Percentiles rank a stretch among this genome's conserved stretches.
Evolutionary conservation across 2,797 vertebrate species (phyloP).

Genomic region (Schizopygopsis malacanthus): DNA sequence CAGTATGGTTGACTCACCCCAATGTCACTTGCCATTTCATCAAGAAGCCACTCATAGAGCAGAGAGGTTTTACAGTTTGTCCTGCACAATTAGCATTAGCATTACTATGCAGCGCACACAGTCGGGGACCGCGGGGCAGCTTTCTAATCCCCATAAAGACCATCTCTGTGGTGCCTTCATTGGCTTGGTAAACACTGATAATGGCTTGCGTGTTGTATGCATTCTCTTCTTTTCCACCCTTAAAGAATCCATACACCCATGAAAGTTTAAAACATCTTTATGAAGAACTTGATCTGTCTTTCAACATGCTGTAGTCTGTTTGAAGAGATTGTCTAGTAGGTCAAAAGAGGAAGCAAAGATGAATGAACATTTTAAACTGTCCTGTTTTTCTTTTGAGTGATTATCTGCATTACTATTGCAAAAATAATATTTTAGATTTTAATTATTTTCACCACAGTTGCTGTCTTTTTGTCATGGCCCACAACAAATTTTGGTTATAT

Average conservation of each 20-base stretch:
- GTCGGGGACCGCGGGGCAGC: conserved; percentile 54
- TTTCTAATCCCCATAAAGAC: conserved; percentile 66
- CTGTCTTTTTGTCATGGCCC: neutral
- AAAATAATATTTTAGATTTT: neutral
- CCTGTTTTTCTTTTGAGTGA: neutral
- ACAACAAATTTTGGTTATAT: neutral
- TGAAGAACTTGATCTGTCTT: conserved; percentile 58
- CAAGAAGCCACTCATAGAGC: conserved; percentile 58
- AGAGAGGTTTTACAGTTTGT: conserved; percentile 59
- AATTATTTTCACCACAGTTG: neutral
- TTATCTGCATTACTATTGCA: neutral
- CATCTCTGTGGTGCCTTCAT: conserved; percentile 61
- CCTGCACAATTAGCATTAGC: conserved; percentile 61
- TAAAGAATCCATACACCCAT: conserved; percentile 52
- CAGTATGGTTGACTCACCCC: conserved; percentile 59
- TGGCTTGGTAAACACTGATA: conserved; percentile 67
- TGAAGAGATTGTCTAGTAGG: conserved; percentile 52
- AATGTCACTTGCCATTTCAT: conserved; percentile 66
- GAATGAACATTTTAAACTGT: neutral
- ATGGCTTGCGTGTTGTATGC: conserved; percentile 60
- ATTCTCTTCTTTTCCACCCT: conserved; percentile 48
- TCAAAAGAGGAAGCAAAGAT: conserved; percentile 29
- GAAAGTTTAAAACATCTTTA: conserved; percentile 59
- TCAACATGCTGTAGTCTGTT: conserved; percentile 56
- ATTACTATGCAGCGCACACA: conserved; percentile 60